These are phyloP conservation scores for Rotaria magnacalcarata DNA, from an alignment of 2,888 invertebrate genomes.

Conservation along the genomic window DNA sequence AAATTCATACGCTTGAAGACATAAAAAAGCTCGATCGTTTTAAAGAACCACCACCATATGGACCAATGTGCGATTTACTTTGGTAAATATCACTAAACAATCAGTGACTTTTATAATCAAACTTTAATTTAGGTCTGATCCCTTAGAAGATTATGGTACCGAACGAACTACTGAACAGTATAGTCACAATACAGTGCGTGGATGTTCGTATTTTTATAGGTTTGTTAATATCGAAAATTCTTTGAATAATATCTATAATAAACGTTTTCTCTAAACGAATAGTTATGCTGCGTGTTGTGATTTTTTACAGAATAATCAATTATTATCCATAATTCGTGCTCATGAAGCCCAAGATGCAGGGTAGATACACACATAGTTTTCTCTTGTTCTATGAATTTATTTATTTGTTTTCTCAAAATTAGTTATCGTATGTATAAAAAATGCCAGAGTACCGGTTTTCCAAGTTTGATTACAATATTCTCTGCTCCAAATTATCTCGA, in stretches of 20 bases:
- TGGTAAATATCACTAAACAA: slow-evolving; percentile 64
- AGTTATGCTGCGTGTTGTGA: slow-evolving; percentile 99
- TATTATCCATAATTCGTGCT: slow-evolving; percentile 96
- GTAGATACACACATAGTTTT: slow-evolving; percentile 54
- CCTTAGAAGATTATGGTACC: slow-evolving; percentile 95
- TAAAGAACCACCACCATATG: slow-evolving; percentile 96
- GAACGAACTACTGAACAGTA: slow-evolving; percentile 89
- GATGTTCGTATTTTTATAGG: slow-evolving; percentile 99
- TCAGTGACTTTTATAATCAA: too few species aligned
- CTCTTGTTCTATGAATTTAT: too few species aligned
- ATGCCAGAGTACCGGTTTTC: slow-evolving; percentile 99
- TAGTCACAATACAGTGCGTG: slow-evolving; percentile 97
- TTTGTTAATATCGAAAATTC: slow-evolving; percentile 60
- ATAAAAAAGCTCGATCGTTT: slow-evolving; percentile 97
- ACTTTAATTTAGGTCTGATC: slow-evolving; percentile 70
- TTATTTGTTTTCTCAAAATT: slow-evolving; percentile 44
- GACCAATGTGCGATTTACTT: slow-evolving; percentile 98
- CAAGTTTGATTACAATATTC: slow-evolving; percentile 98
- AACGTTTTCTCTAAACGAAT: too few species aligned
- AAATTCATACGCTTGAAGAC: slow-evolving; percentile 97
- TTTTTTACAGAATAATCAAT: slow-evolving; percentile 98
- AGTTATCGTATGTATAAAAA: slow-evolving; percentile 99
- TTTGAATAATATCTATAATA: too few species aligned
- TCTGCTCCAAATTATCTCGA: slow-evolving; percentile 99
- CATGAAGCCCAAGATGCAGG: slow-evolving; percentile 99